Conservation (phyloP, 2,113 vertebrate species). For the Proterorhinus semilunaris region DNA sequence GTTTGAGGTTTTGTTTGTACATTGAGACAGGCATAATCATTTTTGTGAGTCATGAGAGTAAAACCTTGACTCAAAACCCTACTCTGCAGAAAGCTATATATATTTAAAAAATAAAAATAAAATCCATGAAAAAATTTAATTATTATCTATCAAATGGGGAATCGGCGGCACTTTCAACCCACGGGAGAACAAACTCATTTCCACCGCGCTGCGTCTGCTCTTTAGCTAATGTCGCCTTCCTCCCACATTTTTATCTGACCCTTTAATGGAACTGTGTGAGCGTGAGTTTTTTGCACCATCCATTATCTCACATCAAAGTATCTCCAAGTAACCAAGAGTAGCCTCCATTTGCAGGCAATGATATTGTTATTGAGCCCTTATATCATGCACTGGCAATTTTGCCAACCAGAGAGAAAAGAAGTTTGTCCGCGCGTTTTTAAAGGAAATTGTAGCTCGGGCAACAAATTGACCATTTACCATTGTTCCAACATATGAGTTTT, state of each 20-base stretch:
- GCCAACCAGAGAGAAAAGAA: not conserved
- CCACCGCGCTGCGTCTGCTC: constrained; percentile 3
- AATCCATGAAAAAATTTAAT: not conserved
- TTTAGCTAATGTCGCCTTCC: constrained; percentile 16
- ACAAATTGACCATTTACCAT: not conserved
- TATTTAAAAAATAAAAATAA: too few relatives aligned
- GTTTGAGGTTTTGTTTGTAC: too few relatives aligned
- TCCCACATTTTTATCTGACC: constrained; percentile 27
- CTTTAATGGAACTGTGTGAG: constrained; percentile 25
- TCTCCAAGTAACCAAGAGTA: constrained; percentile 8
- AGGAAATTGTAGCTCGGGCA: not conserved
- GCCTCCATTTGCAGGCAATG: not conserved
- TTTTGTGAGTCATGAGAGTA: not conserved
- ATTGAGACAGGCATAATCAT: too few relatives aligned
- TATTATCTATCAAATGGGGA: constrained; percentile 7
- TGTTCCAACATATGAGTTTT: not conserved
- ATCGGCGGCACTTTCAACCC: not conserved
- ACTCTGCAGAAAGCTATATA: not conserved
- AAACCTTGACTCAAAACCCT: not conserved
- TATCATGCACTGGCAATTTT: not conserved
- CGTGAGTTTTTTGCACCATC: constrained; percentile 12
- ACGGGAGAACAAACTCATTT: constrained; percentile 12
- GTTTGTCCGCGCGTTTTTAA: not conserved
- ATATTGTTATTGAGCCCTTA: constrained; percentile 3
- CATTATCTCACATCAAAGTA: constrained; percentile 60